Evolutionary conservation across 1,140 invertebrate species (phyloP), one percentile per base, ranked within the genome.

Genomic region (Tetramorium parvispinum): DNA sequence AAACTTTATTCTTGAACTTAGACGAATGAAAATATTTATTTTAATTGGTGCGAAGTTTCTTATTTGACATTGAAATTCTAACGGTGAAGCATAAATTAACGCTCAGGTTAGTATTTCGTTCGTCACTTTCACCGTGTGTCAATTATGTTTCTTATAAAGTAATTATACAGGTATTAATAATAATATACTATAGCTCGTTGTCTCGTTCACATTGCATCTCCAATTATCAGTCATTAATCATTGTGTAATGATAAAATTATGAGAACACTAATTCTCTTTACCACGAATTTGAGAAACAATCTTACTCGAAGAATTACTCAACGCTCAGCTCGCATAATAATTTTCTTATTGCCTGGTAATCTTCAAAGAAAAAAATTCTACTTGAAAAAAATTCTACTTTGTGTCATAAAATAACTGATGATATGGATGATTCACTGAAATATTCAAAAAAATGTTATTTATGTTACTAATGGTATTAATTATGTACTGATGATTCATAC

Each of bases 131-230:
- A 82, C 78, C 16, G 13, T 24, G 11, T 59, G 55, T 83, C 53
- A 49, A 83, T 75, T 83, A 75, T 49, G 40, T 83, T 83, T 83
- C 40, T 49, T 40, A 18, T 27, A 71, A 71, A 57, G 53, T 73
- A 75, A 83, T 83, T 83, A 83, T 13, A 40, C 21, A 21, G 8
- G 18, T 49, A 83, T 83, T 75, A 83, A 75, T 73, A 82, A 82
- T 18, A 59, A 73, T 21, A 59, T 21, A 24, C 8, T 59, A 27
- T 13, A 82, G 46, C 40, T 61, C 24, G 53, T 49, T 49, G 24
- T 2, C 53, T 57, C 40, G 40, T 63, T 73, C 37, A 32, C 24
- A 82, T 70, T n/a, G n/a, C 11, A 13, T n/a, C 24, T 83, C 43
- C 43, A 11, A 83, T 83, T 82, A 49, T 13, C 11, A 59, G 2